Base-by-base conservation (phyloP, 2,797 vertebrate species). In the Hafferia zeledoni region DNA sequence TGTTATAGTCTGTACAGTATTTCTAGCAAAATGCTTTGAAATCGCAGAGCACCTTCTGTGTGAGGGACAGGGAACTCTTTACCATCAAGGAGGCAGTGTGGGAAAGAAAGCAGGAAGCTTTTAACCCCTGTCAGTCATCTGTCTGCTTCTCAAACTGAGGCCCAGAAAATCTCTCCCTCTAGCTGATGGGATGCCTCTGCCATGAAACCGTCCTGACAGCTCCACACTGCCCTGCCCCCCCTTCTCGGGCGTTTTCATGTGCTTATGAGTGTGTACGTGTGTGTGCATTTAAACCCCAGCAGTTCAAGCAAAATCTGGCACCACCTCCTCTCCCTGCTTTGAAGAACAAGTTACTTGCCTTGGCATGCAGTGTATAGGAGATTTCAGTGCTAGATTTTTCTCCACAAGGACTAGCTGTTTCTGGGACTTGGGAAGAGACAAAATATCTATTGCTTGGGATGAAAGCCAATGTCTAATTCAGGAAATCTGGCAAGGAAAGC, bases 61-160 rank as follows among this genome's bases (percentile, higher is more conserved):
- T 93, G 95, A 95, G 89, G 92, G 90, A 96, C 79, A 86, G 71
- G 61, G n/a, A 89, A 89, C 53, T 74, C 81, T 83, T 93, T 89
- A 75, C 89, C 83, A 82, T 76, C 75, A 87, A 95, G 95, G 65
- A 96, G 59, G 82, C 84, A 92, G 37, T 43, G 91, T 64, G 33
- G 92, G 77, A 92, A 94, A 92, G 91, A 80, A 97, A 95, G 65
- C 13, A 1, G 61, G 92, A 92, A 93, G 95, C 92, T 96, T 96
- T 97, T 97, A 97, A 97, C 96, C 95, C 93, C 95, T 96, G 95
- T 97, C 97, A 97, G 64, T 97, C 96, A 95, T 78, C 79, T 96
- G 96, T 97, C 95, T 93, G 70, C 35, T 87, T 94, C 76, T 87
- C 89, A 93, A 96, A 84, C 64, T 27, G 50, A 91, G 82, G 41